These are phyloP conservation scores for Hemicentrotus pulcherrimus DNA, from an alignment of 35 echinoderm and acorn worm genomes.

Conservation along the genomic window DNA sequence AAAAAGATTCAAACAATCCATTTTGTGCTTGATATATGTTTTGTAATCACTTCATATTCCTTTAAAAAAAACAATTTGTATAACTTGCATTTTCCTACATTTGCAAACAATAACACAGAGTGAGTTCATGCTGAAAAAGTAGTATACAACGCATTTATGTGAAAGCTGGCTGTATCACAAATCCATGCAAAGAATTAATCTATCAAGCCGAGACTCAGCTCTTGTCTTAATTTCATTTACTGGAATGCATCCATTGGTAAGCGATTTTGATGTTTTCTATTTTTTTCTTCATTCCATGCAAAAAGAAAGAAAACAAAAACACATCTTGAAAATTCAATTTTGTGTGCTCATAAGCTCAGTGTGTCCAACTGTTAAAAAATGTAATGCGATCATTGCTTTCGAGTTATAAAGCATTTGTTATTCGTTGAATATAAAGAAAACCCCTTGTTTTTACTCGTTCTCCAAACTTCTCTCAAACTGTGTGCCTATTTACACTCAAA, in stretches of 20 bases:
- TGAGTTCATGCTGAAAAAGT: background rate
- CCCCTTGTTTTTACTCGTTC: background rate
- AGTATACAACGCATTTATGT: background rate
- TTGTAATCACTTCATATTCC: background rate
- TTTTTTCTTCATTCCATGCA: background rate
- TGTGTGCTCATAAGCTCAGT: background rate
- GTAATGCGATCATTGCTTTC: background rate
- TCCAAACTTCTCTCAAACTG: background rate
- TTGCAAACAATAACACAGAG: background rate
- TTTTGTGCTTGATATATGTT: background rate
- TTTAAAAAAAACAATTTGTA: background rate
- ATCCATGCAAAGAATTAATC: background rate
- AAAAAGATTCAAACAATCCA: background rate
- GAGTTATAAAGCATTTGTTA: too few relatives aligned
- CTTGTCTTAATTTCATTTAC: background rate
- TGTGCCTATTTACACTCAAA: constrained; percentile 18
- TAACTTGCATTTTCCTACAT: background rate
- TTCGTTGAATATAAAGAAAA: background rate
- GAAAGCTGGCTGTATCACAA: background rate
- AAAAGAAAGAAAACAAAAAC: background rate
- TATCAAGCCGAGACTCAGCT: background rate
- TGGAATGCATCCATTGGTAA: background rate
- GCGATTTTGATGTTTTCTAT: background rate
- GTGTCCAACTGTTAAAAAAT: background rate
- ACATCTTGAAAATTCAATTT: background rate